These are phyloP conservation scores for Chondrilla cf. caribensis DNA, from an alignment of 37 sponge, comb jelly and placozoan genomes.

Conservation along the genomic window DNA sequence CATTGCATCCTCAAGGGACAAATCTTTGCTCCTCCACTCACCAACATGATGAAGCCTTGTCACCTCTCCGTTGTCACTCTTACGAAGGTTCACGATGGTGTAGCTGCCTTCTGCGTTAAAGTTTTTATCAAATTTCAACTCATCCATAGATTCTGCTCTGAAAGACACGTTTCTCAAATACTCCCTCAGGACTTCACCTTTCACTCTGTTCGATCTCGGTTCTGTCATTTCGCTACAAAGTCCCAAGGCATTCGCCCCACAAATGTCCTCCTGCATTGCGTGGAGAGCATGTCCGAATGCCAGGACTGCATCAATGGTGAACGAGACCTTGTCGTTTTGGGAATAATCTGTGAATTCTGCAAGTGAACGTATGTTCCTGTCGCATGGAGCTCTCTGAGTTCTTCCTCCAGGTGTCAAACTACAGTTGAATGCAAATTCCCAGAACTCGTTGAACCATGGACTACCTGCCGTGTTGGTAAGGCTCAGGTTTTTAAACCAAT, in stretches of 20 bases:
- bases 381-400: background rate
- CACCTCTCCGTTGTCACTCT: background rate
- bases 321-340: background rate
- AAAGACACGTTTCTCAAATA: background rate
- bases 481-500: background rate
- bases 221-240: background rate
- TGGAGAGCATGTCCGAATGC: slow-evolving; percentile 6
- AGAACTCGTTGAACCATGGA: slow-evolving; percentile 1
- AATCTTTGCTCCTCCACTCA: background rate
- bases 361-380: background rate
- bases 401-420: background rate
- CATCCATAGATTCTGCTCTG: background rate
- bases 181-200: background rate
- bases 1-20: background rate
- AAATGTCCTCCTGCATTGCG: background rate
- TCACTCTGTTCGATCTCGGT: background rate
- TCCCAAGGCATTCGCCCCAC: background rate
- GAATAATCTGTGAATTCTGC: background rate
- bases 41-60: background rate
- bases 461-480: background rate
- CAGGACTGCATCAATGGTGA: slow-evolving; percentile 5
- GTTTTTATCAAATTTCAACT: background rate
- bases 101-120: background rate
- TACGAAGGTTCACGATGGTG: background rate
- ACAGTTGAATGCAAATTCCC: background rate